Conservation (phyloP, 1,140 invertebrate genomes). For the Trichonephila clavipes region DNA sequence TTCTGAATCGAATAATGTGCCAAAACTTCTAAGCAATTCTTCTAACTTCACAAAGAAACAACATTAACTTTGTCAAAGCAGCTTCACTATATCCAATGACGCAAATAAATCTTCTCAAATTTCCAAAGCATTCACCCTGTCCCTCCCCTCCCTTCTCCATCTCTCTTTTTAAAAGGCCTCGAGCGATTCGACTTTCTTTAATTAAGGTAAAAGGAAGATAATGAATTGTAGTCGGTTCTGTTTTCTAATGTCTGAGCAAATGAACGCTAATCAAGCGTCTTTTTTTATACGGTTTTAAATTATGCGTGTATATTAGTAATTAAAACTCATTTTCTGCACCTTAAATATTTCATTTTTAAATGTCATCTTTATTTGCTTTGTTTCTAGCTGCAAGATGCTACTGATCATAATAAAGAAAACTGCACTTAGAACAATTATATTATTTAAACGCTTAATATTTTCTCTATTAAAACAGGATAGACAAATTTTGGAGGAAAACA, state of each 20-base stretch:
- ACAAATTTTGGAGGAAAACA: background rate
- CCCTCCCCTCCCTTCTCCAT: background rate
- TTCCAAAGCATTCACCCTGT: slow-evolving; percentile 8
- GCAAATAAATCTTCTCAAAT: slow-evolving; percentile 45
- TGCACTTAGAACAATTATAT: slow-evolving; percentile 41
- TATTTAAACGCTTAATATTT: slow-evolving; percentile 43
- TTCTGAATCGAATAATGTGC: background rate
- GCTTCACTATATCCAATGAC: slow-evolving; percentile 1
- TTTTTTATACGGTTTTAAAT: slow-evolving; percentile 46
- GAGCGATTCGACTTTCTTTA: slow-evolving; percentile 51
- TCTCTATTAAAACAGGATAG: background rate
- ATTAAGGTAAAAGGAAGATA: slow-evolving; percentile 58
- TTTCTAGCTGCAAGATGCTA: background rate
- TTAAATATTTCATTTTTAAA: slow-evolving; percentile 53
- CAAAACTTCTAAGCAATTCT: background rate
- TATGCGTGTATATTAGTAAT: slow-evolving; percentile 50
- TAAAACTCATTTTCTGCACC: slow-evolving; percentile 39
- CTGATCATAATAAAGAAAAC: background rate
- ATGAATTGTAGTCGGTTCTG: slow-evolving; percentile 37
- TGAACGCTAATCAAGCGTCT: slow-evolving; percentile 28
- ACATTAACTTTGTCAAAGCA: slow-evolving; percentile 39
- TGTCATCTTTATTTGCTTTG: slow-evolving; percentile 19
- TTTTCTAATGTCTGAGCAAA: slow-evolving; percentile 36
- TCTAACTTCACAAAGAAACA: background rate
- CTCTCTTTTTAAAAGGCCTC: slow-evolving; percentile 2